These are phyloP conservation scores for Eolophus roseicapilla DNA, from an alignment of 2,113 vertebrate species.

Conservation along the genomic window DNA sequence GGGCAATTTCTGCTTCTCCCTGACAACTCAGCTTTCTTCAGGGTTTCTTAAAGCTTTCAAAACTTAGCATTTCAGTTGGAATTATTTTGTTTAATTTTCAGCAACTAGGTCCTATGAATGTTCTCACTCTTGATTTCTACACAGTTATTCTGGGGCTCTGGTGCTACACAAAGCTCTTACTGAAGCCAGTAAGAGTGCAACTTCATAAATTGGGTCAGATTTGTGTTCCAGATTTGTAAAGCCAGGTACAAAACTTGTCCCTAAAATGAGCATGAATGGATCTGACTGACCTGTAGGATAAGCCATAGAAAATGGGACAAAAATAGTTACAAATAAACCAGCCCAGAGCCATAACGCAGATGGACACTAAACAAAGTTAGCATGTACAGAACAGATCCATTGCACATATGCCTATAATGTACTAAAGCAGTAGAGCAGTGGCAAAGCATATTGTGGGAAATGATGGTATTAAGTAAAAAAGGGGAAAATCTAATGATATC, in stretches of 20 bases:
- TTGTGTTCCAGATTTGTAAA: neutral
- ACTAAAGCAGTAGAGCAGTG: neutral
- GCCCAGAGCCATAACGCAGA: neutral
- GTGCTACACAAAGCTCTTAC: neutral
- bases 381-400: neutral
- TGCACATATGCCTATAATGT: fast-evolving
- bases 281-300: neutral
- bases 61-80: neutral
- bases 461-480: neutral
- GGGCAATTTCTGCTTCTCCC: neutral
- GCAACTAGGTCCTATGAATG: neutral
- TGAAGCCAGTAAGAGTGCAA: neutral
- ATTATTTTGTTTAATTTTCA: neutral
- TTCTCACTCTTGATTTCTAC: neutral
- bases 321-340: neutral
- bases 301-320: neutral
- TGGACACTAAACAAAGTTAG: neutral
- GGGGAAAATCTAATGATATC: neutral
- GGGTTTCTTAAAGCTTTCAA: neutral
- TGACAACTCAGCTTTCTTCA: neutral
- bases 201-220: neutral
- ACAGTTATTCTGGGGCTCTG: neutral
- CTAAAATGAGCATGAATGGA: neutral
- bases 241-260: neutral
- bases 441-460: neutral